phyloP scores from a whole-genome alignment of 2,888 invertebrate genomes.

The Ophion ventricosus region DNA sequence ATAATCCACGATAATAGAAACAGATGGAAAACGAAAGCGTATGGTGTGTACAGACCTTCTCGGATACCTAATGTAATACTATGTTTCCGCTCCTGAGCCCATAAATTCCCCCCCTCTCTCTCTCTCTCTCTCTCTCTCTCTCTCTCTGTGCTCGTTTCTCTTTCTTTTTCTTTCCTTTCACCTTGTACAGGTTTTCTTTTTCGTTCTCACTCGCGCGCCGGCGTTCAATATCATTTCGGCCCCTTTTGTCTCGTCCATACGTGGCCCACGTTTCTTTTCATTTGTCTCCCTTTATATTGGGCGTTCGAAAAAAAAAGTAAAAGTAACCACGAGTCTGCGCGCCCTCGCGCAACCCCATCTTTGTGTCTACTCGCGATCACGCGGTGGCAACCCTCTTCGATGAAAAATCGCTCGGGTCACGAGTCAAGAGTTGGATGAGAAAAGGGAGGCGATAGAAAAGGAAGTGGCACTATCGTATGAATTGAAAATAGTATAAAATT shows the following conservation, averaged over 20 bases:
- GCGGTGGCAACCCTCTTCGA: slow-evolving; percentile 46
- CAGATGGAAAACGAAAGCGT: slow-evolving; percentile 67
- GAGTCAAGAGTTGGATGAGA: slow-evolving; percentile 49
- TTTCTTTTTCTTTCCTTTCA: slow-evolving; percentile 47
- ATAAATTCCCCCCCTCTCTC: slow-evolving; percentile 58
- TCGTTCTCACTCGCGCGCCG: slow-evolving; percentile 38
- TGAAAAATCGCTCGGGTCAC: slow-evolving; percentile 62
- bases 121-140: no score
- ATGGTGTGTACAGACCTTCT: slow-evolving; percentile 42
- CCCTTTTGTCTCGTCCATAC: slow-evolving; percentile 61
- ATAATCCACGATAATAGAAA: slow-evolving; percentile 66
- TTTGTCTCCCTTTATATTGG: slow-evolving; percentile 60
- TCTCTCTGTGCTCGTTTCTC: no score
- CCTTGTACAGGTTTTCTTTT: slow-evolving; percentile 47
- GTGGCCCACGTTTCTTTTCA: slow-evolving; percentile 56
- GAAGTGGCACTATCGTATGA: slow-evolving; percentile 34
- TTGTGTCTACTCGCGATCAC: slow-evolving; percentile 39
- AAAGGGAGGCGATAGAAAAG: slow-evolving; percentile 11
- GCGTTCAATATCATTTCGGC: slow-evolving; percentile 60
- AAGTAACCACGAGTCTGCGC: slow-evolving; percentile 19
- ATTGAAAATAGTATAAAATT: slow-evolving; percentile 51
- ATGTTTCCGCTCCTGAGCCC: slow-evolving; percentile 59
- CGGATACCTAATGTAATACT: slow-evolving; percentile 48
- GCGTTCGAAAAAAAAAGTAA: slow-evolving; percentile 45
- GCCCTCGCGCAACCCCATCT: slow-evolving; percentile 42